Base-by-base conservation (phyloP, 2,888 invertebrate species). In the Phragmatobia fuliginosa region DNA sequence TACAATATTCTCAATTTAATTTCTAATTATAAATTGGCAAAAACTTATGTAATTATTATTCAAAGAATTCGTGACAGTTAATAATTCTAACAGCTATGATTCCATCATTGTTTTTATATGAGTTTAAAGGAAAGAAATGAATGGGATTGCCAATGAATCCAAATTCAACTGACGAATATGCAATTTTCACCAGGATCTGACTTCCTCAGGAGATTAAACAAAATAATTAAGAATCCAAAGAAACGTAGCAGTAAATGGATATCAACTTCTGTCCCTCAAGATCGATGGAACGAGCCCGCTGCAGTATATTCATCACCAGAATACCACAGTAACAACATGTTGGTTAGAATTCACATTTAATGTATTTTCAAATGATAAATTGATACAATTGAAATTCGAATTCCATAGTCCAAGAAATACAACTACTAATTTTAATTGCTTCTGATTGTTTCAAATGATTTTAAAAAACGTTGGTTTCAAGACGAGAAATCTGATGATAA, bases 291-390 rank as follows among this genome's bases (percentile, higher is more conserved):
- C 28, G 93, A 96, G 4, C 91, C 96, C 0, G 88, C 95, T 31
- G 96, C 96, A 0, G 92, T 96, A 78, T 93, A 95, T 58, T 97
- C 96, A 1, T 98, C 98, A 0, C 97, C 98, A 0, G 97, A 97
- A 82, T 99, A 99, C 85, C 97, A 97, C 84, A 97, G 97, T 0
- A 98, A 98, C 87, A 98, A 98, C 89, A 92, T 98, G 59, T 89
- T 97, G 76, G 83, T 97, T 95, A 94, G 81, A 91, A 2, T 58
- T 64, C 21, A 21, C 18, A 33, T 18, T 41, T 64, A 25, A 11
- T 28, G 11, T 25, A 8, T 52, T 49, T 52, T 11, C n/a, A 25
- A 49, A n/a, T 21, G 1, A 52, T 25, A 25, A n/a, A 52, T 52
- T 11, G 0, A 3, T 52, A 25, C 10, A 25, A 2, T 49, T n/a